Conservation (phyloP, 23 tunicate species). For the Styela clava region DNA sequence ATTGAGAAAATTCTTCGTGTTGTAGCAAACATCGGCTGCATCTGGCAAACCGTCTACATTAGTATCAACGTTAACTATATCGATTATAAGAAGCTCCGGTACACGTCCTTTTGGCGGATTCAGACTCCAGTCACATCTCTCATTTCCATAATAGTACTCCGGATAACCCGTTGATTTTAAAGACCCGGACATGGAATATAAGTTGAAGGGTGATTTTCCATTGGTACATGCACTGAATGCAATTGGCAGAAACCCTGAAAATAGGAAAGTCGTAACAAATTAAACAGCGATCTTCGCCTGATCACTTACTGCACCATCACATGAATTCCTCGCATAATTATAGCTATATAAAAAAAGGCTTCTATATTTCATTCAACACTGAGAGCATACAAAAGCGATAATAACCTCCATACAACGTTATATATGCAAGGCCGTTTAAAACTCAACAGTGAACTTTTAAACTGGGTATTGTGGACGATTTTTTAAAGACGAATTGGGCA, state of each 20-base stretch:
- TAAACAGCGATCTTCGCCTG: no score
- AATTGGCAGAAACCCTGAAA: not conserved
- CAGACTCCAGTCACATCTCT: slow-evolving; percentile 17
- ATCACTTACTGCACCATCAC: no score
- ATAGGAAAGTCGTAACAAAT: not conserved
- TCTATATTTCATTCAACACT: no score
- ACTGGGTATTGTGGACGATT: no score
- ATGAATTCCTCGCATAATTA: no score
- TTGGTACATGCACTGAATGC: not conserved
- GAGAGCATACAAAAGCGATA: no score
- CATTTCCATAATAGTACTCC: not conserved
- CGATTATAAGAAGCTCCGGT: not conserved
- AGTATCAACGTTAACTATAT: slow-evolving; percentile 1
- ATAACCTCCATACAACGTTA: no score
- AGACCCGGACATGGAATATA: not conserved
- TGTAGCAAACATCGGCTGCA: not conserved
- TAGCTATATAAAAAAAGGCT: no score
- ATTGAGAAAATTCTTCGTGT: not conserved
- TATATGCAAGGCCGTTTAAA: no score
- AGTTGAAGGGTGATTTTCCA: not conserved
- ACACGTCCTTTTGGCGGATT: slow-evolving; percentile 12
- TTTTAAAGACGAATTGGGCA: no score
- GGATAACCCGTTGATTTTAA: slow-evolving; percentile 27
- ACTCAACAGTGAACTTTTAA: no score
- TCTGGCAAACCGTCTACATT: not conserved